Evolutionary conservation across 1,140 invertebrate species (phyloP).

Genomic region (Pseudomyrmex dendroicus): DNA sequence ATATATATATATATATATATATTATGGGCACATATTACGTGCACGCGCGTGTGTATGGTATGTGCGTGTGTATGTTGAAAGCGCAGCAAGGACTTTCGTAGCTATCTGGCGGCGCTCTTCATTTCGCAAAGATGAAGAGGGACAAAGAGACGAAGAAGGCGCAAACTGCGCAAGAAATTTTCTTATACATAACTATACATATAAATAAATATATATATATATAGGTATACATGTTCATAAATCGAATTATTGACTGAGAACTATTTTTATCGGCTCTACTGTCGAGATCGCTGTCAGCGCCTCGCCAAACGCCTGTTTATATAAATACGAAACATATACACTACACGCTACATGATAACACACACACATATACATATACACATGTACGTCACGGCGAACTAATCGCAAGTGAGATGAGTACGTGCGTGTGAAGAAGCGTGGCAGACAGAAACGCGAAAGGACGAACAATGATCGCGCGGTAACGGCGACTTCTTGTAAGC

Average conservation of each 20-base stretch:
- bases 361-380: background rate
- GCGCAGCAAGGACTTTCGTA: conserved; percentile 41
- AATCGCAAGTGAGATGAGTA: conserved; percentile 26
- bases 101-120: conserved; percentile 21
- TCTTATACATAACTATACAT: conserved; percentile 56
- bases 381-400: conserved; percentile 19
- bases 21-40: conserved; percentile 29
- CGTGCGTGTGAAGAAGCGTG: conserved; percentile 27
- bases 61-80: conserved; percentile 28
- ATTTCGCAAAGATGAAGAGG: conserved; percentile 18
- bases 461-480: conserved; percentile 34
- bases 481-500: conserved; percentile 55
- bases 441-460: conserved; percentile 18
- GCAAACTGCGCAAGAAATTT: conserved; percentile 29
- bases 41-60: conserved; percentile 49
- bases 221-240: conserved; percentile 60
- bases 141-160: conserved; percentile 3
- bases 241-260: conserved; percentile 61
- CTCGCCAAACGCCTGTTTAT: conserved; percentile 64
- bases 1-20: conserved; percentile 60
- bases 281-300: conserved; percentile 63
- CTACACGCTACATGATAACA: background rate
- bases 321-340: conserved; percentile 48
- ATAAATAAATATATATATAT: conserved; percentile 48
- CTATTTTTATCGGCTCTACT: conserved; percentile 61